Evolutionary conservation across 30 jellyfish, hydroid and myxozoan genomes (phyloP).

Genomic region (Turritopsis dohrnii): DNA sequence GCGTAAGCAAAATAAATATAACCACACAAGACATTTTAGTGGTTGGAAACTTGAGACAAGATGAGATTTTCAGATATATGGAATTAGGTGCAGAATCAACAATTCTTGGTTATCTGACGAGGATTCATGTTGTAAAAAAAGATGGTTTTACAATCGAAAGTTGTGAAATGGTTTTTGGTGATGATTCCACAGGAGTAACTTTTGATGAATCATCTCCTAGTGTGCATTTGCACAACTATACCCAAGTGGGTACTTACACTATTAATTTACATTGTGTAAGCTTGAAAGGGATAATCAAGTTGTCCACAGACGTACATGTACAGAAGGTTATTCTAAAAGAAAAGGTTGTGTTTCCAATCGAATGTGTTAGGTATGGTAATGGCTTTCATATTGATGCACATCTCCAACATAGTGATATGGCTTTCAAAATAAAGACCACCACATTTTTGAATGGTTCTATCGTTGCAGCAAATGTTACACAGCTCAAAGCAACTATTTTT

Average conservation of each 20-base stretch:
- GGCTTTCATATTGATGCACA: neutral
- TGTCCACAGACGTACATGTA: constrained; percentile 10
- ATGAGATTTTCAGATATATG: neutral
- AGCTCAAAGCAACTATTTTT: neutral
- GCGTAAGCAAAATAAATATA: constrained; percentile 5
- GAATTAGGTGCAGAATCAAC: constrained; percentile 14
- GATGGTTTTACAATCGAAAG: neutral
- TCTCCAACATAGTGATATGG: constrained; percentile 2
- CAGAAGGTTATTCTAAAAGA: neutral
- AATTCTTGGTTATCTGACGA: constrained; percentile 4
- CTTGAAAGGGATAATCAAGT: neutral
- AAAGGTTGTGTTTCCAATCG: neutral
- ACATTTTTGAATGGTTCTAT: neutral
- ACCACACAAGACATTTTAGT: constrained; percentile 3
- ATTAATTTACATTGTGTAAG: constrained; percentile 3
- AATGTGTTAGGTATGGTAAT: constrained; percentile 22
- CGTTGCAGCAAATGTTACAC: neutral
- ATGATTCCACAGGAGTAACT: neutral
- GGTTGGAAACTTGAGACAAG: neutral
- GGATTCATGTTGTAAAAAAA: constrained; percentile 16
- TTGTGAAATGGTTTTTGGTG: constrained; percentile 16
- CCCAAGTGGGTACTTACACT: constrained; percentile 6
- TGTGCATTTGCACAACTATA: neutral
- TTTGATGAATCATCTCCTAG: neutral
- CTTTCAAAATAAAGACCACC: neutral